Evolutionary conservation across 2,797 vertebrate genomes (phyloP).

Genomic region (Psittacula derbiana): DNA sequence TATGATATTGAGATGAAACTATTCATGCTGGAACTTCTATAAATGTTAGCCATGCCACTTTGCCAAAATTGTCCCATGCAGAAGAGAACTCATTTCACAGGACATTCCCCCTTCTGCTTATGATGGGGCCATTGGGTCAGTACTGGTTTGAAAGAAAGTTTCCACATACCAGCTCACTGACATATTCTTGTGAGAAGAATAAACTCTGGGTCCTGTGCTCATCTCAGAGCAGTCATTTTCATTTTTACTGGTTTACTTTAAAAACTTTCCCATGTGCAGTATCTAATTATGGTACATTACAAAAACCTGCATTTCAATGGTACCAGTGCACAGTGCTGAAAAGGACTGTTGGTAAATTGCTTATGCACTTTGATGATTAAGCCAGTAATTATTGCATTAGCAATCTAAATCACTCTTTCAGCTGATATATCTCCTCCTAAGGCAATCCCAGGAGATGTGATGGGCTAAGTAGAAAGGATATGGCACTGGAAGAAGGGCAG

Average conservation of each 20-base stretch:
- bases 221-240: constrained; percentile 48
- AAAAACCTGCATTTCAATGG: constrained; percentile 26
- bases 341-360: constrained; percentile 20
- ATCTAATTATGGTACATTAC: constrained; percentile 51
- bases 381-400: constrained; percentile 58
- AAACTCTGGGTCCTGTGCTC: not conserved
- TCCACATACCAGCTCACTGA: not conserved
- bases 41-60: not conserved
- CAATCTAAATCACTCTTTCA: constrained; percentile 25
- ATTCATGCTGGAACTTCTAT: not conserved
- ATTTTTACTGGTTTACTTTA: constrained; percentile 58
- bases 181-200: constrained; percentile 24
- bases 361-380: constrained; percentile 56
- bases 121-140: not conserved
- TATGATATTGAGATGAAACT: not conserved
- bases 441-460: not conserved
- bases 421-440: not conserved
- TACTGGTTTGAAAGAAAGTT: constrained; percentile 28
- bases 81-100: not conserved
- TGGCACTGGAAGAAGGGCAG: not conserved
- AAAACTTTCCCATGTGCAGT: constrained; percentile 46
- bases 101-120: not conserved
- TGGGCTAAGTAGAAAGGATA: not conserved
- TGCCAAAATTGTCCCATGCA: not conserved
- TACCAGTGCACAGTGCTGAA: not conserved